Conservation (phyloP, 92 coral and sea anemone species). For the Epizoanthus rinbou region DNA sequence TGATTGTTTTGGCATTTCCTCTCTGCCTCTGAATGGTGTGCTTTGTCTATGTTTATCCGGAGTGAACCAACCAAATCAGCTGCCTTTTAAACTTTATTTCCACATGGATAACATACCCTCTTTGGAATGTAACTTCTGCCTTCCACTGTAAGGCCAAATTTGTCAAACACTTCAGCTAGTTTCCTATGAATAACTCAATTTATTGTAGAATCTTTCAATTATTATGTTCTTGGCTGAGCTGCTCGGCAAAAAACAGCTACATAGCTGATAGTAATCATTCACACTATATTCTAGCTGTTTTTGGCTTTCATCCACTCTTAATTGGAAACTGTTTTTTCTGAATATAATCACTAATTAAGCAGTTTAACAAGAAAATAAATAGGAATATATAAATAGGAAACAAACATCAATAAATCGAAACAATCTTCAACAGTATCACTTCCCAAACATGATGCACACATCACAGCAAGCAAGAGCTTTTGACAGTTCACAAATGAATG, state of each 20-base stretch:
- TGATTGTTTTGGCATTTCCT: too few relatives aligned
- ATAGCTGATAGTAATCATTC: constrained; percentile 7
- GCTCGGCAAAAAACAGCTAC: neutral
- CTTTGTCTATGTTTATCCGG: neutral
- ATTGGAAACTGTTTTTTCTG: constrained; percentile 3
- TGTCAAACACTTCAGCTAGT: constrained; percentile 10
- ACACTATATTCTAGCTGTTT: neutral
- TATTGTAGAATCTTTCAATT: constrained; percentile 5
- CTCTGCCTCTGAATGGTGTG: too few relatives aligned
- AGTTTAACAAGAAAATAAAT: too few relatives aligned
- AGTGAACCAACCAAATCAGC: constrained; percentile 26
- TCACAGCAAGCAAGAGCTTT: too few relatives aligned
- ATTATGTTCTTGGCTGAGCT: constrained; percentile 8
- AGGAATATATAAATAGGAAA: too few relatives aligned
- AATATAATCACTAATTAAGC: neutral
- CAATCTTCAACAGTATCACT: too few relatives aligned
- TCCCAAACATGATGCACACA: too few relatives aligned
- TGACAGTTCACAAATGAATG: too few relatives aligned
- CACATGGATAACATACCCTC: constrained; percentile 14
- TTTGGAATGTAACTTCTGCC: constrained; percentile 5
- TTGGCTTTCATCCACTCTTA: constrained; percentile 10
- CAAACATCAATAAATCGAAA: too few relatives aligned
- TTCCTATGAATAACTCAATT: constrained; percentile 3
- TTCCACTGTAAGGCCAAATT: neutral
- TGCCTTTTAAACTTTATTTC: constrained; percentile 13